Conservation (phyloP, 2,888 invertebrate genomes). For the Steinernema carpocapsae region DNA sequence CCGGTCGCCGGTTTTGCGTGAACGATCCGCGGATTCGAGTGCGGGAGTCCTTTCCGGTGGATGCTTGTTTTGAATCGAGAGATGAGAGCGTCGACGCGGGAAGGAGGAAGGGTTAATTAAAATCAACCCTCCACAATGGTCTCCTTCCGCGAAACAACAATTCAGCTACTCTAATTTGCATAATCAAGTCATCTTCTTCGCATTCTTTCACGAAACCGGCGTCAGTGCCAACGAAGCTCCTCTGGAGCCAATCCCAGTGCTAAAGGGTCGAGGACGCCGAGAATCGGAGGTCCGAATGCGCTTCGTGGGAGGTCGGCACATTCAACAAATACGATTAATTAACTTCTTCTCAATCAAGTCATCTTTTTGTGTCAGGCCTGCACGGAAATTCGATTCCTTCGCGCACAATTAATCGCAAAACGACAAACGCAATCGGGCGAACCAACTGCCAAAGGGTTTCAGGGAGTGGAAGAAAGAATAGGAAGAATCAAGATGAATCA, state of each 20-base stretch:
- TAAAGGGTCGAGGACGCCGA: background rate
- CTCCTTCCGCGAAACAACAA: background rate
- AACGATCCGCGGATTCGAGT: background rate
- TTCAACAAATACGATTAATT: constrained; percentile 9
- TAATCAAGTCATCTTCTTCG: background rate
- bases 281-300: background rate
- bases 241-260: background rate
- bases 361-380: background rate
- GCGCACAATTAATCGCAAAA: constrained; percentile 16
- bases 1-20: too few relatives aligned
- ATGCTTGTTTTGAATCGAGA: background rate
- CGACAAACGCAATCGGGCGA: constrained; percentile 9
- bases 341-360: constrained; percentile 9
- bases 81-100: background rate
- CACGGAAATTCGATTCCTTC: constrained; percentile 21
- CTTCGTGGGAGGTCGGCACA: constrained; percentile 5
- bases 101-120: background rate
- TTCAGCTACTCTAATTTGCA: constrained; percentile 1
- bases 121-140: background rate
- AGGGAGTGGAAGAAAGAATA: too few relatives aligned
- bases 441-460: background rate
- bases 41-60: constrained; percentile 1
- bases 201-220: background rate
- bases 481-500: too few relatives aligned
- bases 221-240: background rate